A percentile compares a stretch with the other conserved stretches of the same genome.
Evolutionary conservation across 2,888 invertebrate genomes (phyloP).

Genomic region (Amphipoea oculea): DNA sequence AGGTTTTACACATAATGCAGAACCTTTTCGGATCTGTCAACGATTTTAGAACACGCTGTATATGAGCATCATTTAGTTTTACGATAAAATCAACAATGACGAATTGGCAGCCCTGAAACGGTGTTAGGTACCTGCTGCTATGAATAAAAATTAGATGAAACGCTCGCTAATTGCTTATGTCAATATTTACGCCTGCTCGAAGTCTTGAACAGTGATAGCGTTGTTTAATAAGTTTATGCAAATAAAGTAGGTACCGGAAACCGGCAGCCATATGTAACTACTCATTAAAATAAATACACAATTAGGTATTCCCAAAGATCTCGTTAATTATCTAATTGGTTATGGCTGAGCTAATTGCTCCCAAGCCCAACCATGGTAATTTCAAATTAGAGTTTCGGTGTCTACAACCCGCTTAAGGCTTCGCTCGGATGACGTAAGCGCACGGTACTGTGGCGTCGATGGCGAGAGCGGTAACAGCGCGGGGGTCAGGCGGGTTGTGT

Average conservation of each 20-base stretch:
- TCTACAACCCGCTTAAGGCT: background rate
- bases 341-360: conserved; percentile 15
- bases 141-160: conserved; percentile 55
- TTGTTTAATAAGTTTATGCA: conserved; percentile 52
- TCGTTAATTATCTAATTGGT: conserved; percentile 34
- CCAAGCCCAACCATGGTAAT: background rate
- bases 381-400: conserved; percentile 12
- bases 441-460: too few relatives aligned
- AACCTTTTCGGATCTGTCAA: background rate
- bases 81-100: conserved; percentile 30
- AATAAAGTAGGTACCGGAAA: conserved; percentile 25
- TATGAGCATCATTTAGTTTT: background rate
- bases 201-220: conserved; percentile 56
- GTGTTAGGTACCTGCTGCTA: background rate
- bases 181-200: conserved; percentile 54
- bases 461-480: too few relatives aligned
- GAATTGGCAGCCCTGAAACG: conserved; percentile 46
- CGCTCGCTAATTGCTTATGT: conserved; percentile 49
- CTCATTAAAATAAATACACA: conserved; percentile 23
- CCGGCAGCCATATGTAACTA: background rate
- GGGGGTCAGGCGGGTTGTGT: too few relatives aligned
- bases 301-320: conserved; percentile 3
- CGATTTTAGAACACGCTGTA: background rate
- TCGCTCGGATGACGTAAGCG: too few relatives aligned
- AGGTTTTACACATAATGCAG: too few relatives aligned